Base-by-base conservation (phyloP, 2,113 vertebrate genomes). In the Cyprinodon brontotheroides region DNA sequence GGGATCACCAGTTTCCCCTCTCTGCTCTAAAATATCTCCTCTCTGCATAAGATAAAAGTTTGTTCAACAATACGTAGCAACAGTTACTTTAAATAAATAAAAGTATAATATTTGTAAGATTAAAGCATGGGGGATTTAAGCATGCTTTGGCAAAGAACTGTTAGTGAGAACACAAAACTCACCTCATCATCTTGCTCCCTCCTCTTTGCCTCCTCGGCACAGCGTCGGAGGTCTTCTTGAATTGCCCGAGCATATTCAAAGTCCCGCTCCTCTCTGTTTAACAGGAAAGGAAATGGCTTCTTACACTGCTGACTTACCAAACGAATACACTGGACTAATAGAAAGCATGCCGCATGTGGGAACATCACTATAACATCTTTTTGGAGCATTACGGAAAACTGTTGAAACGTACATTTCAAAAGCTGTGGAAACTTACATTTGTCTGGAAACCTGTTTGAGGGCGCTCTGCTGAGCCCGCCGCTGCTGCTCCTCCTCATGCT, bases 181-280 rank as follows among this genome's bases (percentile, higher is more conserved):
- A 94, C 93, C 93, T 94, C 85, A 20, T 94, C 94, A 8, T 91
- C 74, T 22, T 86, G 85, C 75, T 94, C 94, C 29, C 92, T 91
- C 70, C 73, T 89, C 4, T 36, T 73, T 7, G 83, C 68, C 74
- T 94, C 94, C 67, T 93, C 91, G 0, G 91, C 90, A 61, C 84
- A 61, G n/a, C 83, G 91, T 74, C 81, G 91, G 68, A 94, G 82
- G 74, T 95, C 92, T 53, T 95, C 93, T 75, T 94, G 94, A 68
- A 93, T 88, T 36, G 89, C 41, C 0, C 75, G 90, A 29, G 93
- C 93, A 0, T 92, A 94, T 80, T 94, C 87, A 0, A 93, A 93
- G 80, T 94, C 95, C n/a, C 85, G 78, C 71, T 93, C 93, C 81
- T 95, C 91, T 41, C 94, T 95, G 36, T 1, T 4, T 9, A n/a